A percentile compares a stretch with the other conserved stretches of the same genome.
phyloP scores from a whole-genome alignment of 2,888 invertebrate genomes.

The Cephus pygmeus region DNA sequence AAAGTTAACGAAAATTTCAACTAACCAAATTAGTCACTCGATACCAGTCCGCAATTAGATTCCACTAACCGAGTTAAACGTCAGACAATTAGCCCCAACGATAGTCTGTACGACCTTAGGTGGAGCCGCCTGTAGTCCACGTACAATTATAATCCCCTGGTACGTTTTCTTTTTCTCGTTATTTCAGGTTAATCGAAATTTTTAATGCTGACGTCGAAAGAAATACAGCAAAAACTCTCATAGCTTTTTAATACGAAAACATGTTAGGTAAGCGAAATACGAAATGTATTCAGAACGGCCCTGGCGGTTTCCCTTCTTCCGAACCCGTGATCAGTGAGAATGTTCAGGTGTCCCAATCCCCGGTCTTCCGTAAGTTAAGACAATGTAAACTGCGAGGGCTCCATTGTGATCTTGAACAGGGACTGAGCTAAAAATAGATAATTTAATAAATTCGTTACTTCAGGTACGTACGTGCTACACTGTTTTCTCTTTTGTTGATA shows the following conservation, averaged over 20 bases:
- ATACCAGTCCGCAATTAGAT: constrained; percentile 53
- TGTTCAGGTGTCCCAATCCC: no score
- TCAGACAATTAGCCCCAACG: constrained; percentile 49
- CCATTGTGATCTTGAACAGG: neutral
- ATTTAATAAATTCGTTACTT: neutral
- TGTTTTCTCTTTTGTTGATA: neutral
- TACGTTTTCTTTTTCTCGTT: neutral
- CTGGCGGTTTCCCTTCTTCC: no score
- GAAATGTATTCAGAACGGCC: no score
- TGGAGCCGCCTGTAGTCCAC: neutral
- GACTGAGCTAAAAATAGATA: neutral
- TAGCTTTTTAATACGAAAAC: no score
- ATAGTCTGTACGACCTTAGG: constrained; percentile 24
- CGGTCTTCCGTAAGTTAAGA: no score
- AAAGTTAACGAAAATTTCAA: constrained; percentile 56
- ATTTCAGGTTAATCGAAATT: neutral
- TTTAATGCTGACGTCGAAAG: neutral
- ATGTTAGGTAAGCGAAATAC: no score
- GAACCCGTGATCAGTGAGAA: no score
- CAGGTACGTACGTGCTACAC: neutral
- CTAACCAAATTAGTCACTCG: constrained; percentile 59
- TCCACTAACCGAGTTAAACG: constrained; percentile 58
- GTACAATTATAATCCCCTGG: neutral
- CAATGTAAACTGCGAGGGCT: no score
- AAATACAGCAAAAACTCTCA: neutral